A percentile compares a stretch with the other conserved stretches of the same genome.
Evolutionary conservation across 2,797 vertebrate species (phyloP).

Genomic region (Pagetopsis macropterus): DNA sequence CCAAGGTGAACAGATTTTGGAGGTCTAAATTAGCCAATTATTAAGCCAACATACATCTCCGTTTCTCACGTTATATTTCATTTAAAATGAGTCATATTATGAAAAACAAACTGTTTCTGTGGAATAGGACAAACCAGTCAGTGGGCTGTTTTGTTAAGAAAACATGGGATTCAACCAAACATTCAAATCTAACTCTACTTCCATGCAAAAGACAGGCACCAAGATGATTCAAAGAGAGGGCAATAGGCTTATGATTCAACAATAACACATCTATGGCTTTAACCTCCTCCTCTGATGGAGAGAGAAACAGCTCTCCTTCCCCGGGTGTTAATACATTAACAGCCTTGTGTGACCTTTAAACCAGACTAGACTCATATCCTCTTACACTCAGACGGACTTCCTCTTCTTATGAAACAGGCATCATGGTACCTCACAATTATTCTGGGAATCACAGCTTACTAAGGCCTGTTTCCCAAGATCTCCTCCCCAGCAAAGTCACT

Average conservation of each 20-base stretch:
- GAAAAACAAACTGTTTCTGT: too few species aligned
- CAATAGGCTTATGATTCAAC: slow-evolving; percentile 20
- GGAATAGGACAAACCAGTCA: too few species aligned
- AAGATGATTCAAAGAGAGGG: too few species aligned
- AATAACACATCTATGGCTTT: slow-evolving; percentile 18
- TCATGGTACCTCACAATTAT: slow-evolving; percentile 1
- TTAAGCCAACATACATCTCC: background rate
- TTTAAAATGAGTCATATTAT: background rate
- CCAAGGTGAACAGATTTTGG: slow-evolving; percentile 38
- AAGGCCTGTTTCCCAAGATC: slow-evolving; percentile 9
- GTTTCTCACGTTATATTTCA: slow-evolving; percentile 3
- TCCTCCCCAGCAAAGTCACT: background rate
- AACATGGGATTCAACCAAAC: too few species aligned
- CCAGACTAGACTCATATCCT: slow-evolving; percentile 49
- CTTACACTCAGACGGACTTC: slow-evolving; percentile 33
- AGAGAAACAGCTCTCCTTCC: slow-evolving; percentile 7
- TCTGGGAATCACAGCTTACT: slow-evolving; percentile 20
- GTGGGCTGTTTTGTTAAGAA: too few species aligned
- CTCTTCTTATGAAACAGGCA: slow-evolving; percentile 36
- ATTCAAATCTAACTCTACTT: too few species aligned
- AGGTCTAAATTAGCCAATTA: slow-evolving; percentile 19
- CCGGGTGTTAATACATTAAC: slow-evolving; percentile 32
- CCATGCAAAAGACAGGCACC: too few species aligned
- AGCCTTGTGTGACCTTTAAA: slow-evolving; percentile 41
- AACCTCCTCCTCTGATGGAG: slow-evolving; percentile 40